Conservation (phyloP, 2,888 invertebrate species). For the Dryomyza anilis region DNA sequence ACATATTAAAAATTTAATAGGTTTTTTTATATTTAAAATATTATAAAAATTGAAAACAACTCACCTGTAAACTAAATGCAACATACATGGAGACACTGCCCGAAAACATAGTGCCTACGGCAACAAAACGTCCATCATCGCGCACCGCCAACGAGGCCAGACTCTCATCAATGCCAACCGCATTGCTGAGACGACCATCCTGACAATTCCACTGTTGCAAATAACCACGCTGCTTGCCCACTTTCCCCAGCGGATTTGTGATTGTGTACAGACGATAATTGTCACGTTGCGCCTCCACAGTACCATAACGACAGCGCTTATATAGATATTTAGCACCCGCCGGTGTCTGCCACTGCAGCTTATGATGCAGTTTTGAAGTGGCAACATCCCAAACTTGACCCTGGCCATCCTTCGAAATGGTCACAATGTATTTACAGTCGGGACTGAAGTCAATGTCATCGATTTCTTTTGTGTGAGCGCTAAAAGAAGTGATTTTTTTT, state of each 20-base stretch:
- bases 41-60: not conserved
- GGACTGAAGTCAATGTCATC: slow-evolving; percentile 93
- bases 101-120: slow-evolving; percentile 91
- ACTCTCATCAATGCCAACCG: slow-evolving; percentile 72
- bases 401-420: slow-evolving; percentile 86
- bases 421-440: slow-evolving; percentile 75
- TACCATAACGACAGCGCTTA: slow-evolving; percentile 80
- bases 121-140: slow-evolving; percentile 90
- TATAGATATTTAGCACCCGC: slow-evolving; percentile 81
- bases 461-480: slow-evolving; percentile 86
- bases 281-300: slow-evolving; percentile 71
- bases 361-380: slow-evolving; percentile 70
- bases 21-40: too few species aligned
- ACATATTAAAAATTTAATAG: too few species aligned
- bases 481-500: slow-evolving; percentile 23
- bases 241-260: slow-evolving; percentile 77
- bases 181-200: slow-evolving; percentile 66
- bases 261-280: slow-evolving; percentile 76
- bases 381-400: slow-evolving; percentile 80
- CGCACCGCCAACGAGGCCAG: slow-evolving; percentile 84
- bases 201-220: slow-evolving; percentile 79
- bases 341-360: slow-evolving; percentile 77
- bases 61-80: slow-evolving; percentile 87
- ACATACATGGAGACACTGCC: slow-evolving; percentile 90
- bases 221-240: slow-evolving; percentile 73